These are phyloP conservation scores for Ochotona princeps DNA, from an alignment of 2,113 vertebrate genomes.

Conservation along the genomic window DNA sequence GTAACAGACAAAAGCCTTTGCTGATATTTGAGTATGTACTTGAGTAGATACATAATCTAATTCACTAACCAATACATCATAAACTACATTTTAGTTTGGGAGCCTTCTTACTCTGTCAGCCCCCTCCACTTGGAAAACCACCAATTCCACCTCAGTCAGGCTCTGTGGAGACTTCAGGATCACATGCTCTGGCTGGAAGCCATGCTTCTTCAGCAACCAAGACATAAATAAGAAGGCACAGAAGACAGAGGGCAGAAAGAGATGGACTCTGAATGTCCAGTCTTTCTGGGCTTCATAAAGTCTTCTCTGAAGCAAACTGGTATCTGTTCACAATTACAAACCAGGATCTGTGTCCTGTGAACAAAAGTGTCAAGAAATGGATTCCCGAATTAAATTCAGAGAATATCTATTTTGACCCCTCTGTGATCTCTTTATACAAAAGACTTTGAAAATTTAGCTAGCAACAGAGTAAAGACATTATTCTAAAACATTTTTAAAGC, in stretches of 20 bases:
- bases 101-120: neutral
- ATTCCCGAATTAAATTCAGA: neutral
- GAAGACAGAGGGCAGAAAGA: neutral
- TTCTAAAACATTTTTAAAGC: neutral
- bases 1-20: neutral
- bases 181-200: conserved; percentile 16
- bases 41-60: neutral
- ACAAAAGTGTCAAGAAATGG: conserved; percentile 7
- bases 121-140: conserved; percentile 18
- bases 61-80: conserved; percentile 14
- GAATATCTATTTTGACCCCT: neutral
- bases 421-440: neutral
- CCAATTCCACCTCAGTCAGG: neutral
- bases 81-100: neutral
- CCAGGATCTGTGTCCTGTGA: conserved; percentile 11
- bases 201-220: neutral
- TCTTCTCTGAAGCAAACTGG: neutral
- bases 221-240: neutral
- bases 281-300: neutral
- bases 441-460: neutral
- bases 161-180: neutral
- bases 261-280: neutral
- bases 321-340: conserved; percentile 34
- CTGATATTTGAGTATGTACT: neutral
- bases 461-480: neutral